Evolutionary conservation across 1,140 invertebrate genomes (phyloP), one percentile per base, ranked within the genome.

Genomic region (Solenopsis fugax): DNA sequence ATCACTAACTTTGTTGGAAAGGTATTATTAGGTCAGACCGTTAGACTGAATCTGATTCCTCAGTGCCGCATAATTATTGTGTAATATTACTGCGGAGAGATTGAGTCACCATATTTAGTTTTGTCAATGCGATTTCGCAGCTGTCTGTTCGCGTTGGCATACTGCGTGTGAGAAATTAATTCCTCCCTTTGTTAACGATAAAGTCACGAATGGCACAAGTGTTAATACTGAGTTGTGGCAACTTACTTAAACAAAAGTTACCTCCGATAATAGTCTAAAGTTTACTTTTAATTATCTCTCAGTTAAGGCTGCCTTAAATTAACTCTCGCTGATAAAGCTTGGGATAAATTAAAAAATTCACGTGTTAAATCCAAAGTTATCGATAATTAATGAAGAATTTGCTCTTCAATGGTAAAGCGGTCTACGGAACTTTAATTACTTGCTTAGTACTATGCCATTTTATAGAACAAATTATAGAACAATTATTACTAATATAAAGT

Each of bases 31-130:
- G 18, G 24, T 78, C 41, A 48, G 18, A 50, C 45, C 34, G 24
- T 78, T 24, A 48, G 18, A 50, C 45, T 50, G 10, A 65, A 78
- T 37, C 10, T 64, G 24, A 18, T 77, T 48, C 12, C 58, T 58
- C 2, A 12, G 7, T 41, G 41, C 41, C 41, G 7, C 7, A 41
- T 41, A 7, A 41, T 41, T 41, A 41, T 41, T 76, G 67, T 58
- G 21, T 77, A 81, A 89, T 54, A 34, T 12, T 2, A 1, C 6
- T 29, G n/a, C 52, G 60, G 73, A 69, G 37, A 71, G 45, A 89
- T 85, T 54, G 50, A 56, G 56, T 85, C 34, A 24, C 48, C 80
- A 60, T 54, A 24, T 75, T 69, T 72, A 21, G 58, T 87, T 81
- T 29, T 10, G 37, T n/a, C 41, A 24, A 48, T 48, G 29, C 5